Conservation (phyloP, 2,888 invertebrate genomes). For the Oeneis ivallda region DNA sequence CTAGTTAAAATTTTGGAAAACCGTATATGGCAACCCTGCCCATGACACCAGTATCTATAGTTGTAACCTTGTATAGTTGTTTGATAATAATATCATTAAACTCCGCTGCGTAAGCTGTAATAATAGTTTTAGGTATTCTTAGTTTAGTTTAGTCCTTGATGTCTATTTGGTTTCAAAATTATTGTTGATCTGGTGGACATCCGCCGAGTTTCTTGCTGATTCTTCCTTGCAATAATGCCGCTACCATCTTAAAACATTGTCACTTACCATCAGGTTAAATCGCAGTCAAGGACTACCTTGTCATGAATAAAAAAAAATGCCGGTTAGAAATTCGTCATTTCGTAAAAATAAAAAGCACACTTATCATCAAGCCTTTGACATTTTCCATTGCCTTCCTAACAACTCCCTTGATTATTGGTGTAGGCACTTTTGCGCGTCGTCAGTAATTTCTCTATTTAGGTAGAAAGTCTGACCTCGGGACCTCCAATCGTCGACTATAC, state of each 20-base stretch:
- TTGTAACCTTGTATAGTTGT: conserved; percentile 34
- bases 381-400: conserved; percentile 8
- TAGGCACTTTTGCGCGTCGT: conserved; percentile 25
- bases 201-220: too few relatives aligned
- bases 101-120: conserved; percentile 19
- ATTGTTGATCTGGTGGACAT: too few relatives aligned
- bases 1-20: neutral
- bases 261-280: too few relatives aligned
- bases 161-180: neutral
- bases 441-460: conserved; percentile 53
- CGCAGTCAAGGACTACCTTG: neutral
- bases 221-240: too few relatives aligned
- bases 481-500: conserved; percentile 41
- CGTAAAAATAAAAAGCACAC: neutral
- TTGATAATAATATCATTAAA: conserved; percentile 34
- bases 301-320: too few relatives aligned
- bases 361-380: conserved; percentile 8
- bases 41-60: conserved; percentile 4
- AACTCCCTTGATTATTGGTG: neutral
- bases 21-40: neutral
- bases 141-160: conserved; percentile 1
- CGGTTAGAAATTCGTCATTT: too few relatives aligned
- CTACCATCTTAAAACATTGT: too few relatives aligned
- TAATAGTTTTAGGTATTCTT: conserved; percentile 16
- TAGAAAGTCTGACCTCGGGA: conserved; percentile 56